Evolutionary conservation across 2,113 vertebrate species (phyloP).

Genomic region (Dermatemys mawii): DNA sequence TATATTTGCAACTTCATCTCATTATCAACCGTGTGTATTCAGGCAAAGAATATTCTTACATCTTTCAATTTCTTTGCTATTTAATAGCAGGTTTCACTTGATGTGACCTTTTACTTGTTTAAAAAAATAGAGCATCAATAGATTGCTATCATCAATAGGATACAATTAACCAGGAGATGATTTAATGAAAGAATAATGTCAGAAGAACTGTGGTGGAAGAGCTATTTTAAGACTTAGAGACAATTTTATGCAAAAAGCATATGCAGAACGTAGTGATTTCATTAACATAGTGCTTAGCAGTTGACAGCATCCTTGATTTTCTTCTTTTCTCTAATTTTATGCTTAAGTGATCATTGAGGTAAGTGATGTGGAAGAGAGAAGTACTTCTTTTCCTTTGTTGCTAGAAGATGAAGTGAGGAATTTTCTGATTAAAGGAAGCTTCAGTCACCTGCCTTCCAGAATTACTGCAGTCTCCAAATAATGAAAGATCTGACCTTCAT

Average conservation of each 20-base stretch:
- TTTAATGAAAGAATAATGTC: conserved; percentile 76
- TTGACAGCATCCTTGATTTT: conserved; percentile 62
- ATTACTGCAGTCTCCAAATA: not conserved
- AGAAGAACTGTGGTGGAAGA: conserved; percentile 58
- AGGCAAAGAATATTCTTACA: conserved; percentile 56
- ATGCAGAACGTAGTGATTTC: conserved; percentile 59
- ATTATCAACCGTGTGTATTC: conserved; percentile 14
- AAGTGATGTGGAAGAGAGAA: conserved; percentile 60
- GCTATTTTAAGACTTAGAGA: conserved; percentile 70
- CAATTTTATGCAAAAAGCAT: conserved; percentile 65
- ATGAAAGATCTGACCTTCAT: not conserved
- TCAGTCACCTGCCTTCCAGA: conserved; percentile 9
- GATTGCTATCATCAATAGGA: conserved; percentile 66
- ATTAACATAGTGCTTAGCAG: conserved; percentile 67
- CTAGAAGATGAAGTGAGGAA: conserved; percentile 38
- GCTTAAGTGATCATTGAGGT: conserved; percentile 66
- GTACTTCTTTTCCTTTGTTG: conserved; percentile 45
- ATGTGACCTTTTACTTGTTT: conserved; percentile 71
- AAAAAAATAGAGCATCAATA: conserved; percentile 69
- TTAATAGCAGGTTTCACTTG: conserved; percentile 69
- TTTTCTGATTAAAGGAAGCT: conserved; percentile 15
- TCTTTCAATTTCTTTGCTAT: conserved; percentile 68
- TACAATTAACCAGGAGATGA: conserved; percentile 70
- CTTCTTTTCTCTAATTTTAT: conserved; percentile 70
- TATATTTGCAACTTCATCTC: conserved; percentile 49